These are phyloP conservation scores for Hafferia zeledoni DNA, from an alignment of 2,797 vertebrate genomes.

Conservation along the genomic window DNA sequence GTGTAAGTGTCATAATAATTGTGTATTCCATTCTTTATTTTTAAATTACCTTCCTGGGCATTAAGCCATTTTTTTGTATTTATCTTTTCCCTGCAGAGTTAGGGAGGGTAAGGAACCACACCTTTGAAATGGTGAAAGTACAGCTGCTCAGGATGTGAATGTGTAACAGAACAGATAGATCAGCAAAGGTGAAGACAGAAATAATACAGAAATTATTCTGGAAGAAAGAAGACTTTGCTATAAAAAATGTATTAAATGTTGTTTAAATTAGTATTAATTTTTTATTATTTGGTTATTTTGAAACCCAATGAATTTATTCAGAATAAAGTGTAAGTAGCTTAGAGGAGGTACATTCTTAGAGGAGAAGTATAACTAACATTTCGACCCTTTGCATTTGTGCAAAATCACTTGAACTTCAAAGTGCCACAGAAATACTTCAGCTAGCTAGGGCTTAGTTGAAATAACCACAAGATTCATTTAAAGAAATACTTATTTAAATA, in stretches of 20 bases:
- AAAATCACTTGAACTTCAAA: background rate
- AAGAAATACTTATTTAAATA: background rate
- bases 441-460: background rate
- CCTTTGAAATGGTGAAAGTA: slow-evolving; percentile 34
- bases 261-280: background rate
- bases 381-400: background rate
- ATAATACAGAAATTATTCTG: background rate
- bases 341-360: background rate
- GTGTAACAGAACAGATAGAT: background rate
- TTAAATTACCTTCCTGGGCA: slow-evolving; percentile 64
- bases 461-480: background rate
- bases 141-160: slow-evolving; percentile 18
- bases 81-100: slow-evolving; percentile 21
- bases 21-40: slow-evolving; percentile 67
- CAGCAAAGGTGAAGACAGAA: slow-evolving; percentile 3
- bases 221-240: background rate
- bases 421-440: background rate
- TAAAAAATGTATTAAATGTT: background rate
- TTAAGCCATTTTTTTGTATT: slow-evolving; percentile 48
- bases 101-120: slow-evolving; percentile 23
- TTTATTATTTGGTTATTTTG: background rate
- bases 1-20: slow-evolving; percentile 69
- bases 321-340: background rate
- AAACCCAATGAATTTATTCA: background rate
- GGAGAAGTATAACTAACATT: background rate